Evolutionary conservation across 2,113 vertebrate species (phyloP).

Genomic region (Colossoma macropomum): DNA sequence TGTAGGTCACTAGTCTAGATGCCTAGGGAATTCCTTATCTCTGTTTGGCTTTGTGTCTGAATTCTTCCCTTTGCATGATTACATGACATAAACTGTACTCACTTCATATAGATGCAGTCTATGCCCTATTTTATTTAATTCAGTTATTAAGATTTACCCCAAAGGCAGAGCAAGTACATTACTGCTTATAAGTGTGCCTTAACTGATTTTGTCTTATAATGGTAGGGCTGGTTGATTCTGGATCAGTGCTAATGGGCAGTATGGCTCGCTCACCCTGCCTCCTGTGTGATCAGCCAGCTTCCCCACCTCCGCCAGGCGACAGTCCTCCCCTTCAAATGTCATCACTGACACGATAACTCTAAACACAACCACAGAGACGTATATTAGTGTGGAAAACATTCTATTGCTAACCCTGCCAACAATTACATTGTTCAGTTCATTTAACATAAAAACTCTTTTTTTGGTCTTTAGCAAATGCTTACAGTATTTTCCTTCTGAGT

Average conservation of each 20-base stretch:
- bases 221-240: neutral
- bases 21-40: neutral
- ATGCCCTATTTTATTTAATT: neutral
- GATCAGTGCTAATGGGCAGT: no score
- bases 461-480: no score
- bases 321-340: constrained; percentile 73
- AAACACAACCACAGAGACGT: neutral
- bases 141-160: neutral
- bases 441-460: no score
- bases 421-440: no score
- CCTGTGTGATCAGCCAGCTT: constrained; percentile 69
- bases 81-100: neutral
- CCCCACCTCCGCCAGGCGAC: constrained; percentile 69
- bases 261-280: constrained; percentile 64
- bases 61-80: neutral
- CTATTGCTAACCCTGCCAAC: no score
- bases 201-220: neutral
- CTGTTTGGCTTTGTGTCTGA: neutral
- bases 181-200: neutral
- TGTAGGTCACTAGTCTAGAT: neutral
- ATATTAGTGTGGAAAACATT: neutral
- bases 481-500: no score
- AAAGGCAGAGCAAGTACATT: neutral
- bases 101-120: no score
- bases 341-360: constrained; percentile 74